Conservation (phyloP, 2,113 vertebrate genomes). For the Ellobius talpinus region DNA sequence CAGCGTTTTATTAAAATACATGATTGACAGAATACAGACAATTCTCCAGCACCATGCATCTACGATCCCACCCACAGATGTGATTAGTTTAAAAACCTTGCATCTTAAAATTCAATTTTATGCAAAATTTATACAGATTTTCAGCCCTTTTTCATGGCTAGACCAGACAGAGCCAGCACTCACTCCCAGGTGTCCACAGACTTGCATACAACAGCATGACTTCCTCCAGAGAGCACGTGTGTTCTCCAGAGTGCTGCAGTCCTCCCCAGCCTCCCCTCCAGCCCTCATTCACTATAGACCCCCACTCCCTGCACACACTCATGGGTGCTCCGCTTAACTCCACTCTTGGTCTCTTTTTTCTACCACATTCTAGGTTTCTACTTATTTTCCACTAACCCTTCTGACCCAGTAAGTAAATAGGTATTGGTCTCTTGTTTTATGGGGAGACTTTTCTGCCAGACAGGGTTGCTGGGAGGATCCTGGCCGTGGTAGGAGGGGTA, state of each 20-base stretch:
- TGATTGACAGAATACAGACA: no score
- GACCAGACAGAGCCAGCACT: accelerated
- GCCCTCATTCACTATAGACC: neutral
- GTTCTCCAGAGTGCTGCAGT: neutral
- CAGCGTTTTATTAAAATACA: no score
- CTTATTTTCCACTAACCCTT: conserved; percentile 95
- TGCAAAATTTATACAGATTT: neutral
- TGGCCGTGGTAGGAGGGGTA: neutral
- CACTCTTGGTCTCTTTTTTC: neutral
- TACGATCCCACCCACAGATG: neutral
- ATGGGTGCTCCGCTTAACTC: neutral
- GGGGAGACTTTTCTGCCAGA: neutral
- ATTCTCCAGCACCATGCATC: no score
- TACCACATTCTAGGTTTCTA: conserved; percentile 92
- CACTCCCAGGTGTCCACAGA: accelerated
- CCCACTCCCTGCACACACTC: neutral
- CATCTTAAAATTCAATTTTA: conserved; percentile 21
- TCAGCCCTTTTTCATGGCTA: neutral
- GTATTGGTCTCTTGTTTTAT: neutral
- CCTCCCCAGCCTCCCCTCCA: neutral
- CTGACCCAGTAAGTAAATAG: conserved; percentile 92
- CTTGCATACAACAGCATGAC: accelerated
- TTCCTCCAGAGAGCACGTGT: accelerated
- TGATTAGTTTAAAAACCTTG: conserved; percentile 12
- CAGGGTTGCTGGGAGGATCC: accelerated